Base-by-base conservation (phyloP, 35 echinoderm and acorn worm species). In the Ophiothrix spiculata region DNA sequence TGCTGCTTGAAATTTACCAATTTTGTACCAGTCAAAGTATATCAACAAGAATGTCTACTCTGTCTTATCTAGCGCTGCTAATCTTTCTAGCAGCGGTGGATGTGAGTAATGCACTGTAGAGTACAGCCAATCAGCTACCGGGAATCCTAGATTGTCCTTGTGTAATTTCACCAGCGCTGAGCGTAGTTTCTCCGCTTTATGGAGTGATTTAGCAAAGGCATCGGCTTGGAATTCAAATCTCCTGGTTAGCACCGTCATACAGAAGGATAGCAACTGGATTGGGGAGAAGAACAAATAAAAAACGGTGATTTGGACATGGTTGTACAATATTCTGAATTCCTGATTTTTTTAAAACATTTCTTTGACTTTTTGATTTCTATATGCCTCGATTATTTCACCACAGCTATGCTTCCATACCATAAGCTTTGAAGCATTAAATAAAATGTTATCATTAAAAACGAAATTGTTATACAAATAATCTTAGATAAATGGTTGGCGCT, bases 161-260 rank as follows among this genome's bases (percentile, higher is more conserved):
- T 98, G 88, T 0, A 98, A 86, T 33, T 98, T 94, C 81, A 94
- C 88, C 8, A 94, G 89, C 25, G 95, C 91, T 13, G 90, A 75
- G 23, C 92, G 82, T 1, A 98, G 91, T 17, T 80, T 38, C 19
- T 28, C 85, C 64, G 91, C 92, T 42, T 77, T 91, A 3, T 86
- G 89, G 36, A 98, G 91, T 0, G 89, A 91, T 74, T 91, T 91
- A 78, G 95, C 95, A 74, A 98, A 98, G 77, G 88, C 89, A 41
- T 98, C 95, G 33, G 95, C 95, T 64, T 98, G 95, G 92, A 98
- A 98, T 80, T 98, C 95, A 80, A 98, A 98, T 12, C 89, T 41
- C 41, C 95, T 75, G 33, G 87, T 94, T 16, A 94, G 89, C 33
- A 91, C 89, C 1, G 95, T 98, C 95, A 98, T 98, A 42, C 80